Percentiles rank a stretch among this genome's conserved stretches.
These are phyloP conservation scores for Halcyon leucocephala DNA, from an alignment of 2,797 vertebrate species.

Conservation along the genomic window DNA sequence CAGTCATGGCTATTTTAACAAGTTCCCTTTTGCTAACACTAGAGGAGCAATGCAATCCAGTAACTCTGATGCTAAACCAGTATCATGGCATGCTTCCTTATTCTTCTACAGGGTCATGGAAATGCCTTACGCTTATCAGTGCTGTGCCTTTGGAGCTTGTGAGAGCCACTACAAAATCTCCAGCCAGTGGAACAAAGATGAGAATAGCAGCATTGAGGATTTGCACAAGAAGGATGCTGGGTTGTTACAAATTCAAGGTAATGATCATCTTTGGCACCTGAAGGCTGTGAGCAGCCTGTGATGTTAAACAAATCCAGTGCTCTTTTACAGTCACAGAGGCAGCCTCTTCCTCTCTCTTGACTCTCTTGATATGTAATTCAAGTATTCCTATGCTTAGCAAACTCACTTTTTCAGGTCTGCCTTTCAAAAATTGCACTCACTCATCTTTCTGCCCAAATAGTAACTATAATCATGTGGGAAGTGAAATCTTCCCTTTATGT, in stretches of 20 bases:
- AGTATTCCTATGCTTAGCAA: background rate
- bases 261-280: background rate
- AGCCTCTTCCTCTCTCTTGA: background rate
- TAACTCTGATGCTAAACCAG: background rate
- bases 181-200: constrained; percentile 84
- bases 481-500: background rate
- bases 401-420: background rate
- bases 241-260: constrained; percentile 85
- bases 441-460: background rate
- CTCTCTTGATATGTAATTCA: background rate
- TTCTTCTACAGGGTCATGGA: constrained; percentile 86
- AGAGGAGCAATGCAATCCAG: background rate
- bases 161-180: constrained; percentile 81
- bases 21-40: background rate
- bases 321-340: background rate
- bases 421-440: background rate
- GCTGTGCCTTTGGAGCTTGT: constrained; percentile 89
- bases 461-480: background rate
- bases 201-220: constrained; percentile 80
- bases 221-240: constrained; percentile 79
- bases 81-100: background rate
- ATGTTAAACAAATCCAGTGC: background rate
- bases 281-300: background rate
- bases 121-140: constrained; percentile 95
- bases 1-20: background rate